These are phyloP conservation scores for Phyllostomus discolor DNA, from an alignment of 2,113 vertebrate genomes.

Conservation along the genomic window DNA sequence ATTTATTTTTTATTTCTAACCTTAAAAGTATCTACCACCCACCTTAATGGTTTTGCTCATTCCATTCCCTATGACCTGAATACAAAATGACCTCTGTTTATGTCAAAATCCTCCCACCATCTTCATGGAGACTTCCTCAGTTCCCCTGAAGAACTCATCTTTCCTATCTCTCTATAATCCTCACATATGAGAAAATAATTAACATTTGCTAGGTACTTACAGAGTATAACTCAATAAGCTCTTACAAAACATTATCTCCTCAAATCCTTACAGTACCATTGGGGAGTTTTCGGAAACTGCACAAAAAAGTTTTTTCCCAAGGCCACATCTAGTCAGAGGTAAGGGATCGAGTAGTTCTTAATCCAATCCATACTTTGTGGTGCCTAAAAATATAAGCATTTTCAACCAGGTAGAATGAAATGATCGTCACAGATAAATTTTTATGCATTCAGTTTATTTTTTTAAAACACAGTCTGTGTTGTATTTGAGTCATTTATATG, in stretches of 20 bases:
- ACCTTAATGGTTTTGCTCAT: neutral
- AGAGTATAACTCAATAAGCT: neutral
- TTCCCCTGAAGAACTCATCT: neutral
- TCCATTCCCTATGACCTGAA: neutral
- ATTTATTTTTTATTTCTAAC: neutral
- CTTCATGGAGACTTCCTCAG: neutral
- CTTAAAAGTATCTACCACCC: neutral
- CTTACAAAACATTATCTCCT: neutral
- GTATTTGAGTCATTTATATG: neutral
- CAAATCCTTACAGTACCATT: neutral
- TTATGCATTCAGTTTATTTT: neutral
- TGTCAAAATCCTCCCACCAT: neutral
- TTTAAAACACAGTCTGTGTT: neutral
- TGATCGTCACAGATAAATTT: neutral
- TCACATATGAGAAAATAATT: neutral
- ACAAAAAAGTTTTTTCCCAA: neutral
- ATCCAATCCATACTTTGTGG: neutral
- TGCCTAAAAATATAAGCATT: neutral
- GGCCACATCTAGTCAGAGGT: neutral
- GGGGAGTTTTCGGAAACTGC: neutral
- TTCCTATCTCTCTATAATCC: neutral
- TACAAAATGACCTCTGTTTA: neutral
- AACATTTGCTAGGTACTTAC: neutral
- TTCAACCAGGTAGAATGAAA: neutral
- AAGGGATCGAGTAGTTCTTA: neutral